Evolutionary conservation across 2,888 invertebrate genomes (phyloP), one percentile per base, ranked within the genome.

Genomic region (Acleris literana): DNA sequence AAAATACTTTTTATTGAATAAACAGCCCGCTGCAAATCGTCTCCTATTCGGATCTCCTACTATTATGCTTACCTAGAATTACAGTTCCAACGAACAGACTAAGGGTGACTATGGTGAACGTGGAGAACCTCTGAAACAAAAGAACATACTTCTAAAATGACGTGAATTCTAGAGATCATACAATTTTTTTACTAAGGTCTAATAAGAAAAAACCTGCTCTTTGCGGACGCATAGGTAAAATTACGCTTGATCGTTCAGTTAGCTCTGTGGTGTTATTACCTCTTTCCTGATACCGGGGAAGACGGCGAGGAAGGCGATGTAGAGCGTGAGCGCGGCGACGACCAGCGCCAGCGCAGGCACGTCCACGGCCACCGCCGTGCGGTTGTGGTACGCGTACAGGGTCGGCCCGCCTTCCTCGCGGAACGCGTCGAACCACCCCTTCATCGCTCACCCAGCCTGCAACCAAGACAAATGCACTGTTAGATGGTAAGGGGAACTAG

Each of bases 351-450:
- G 95, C 77, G 97, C 95, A 48, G 96, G 96, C 64, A 97, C 96
- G 90, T 99, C 99, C 18, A 97, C 98, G 55, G 97, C 97, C 79
- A 99, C 99, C 43, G 99, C 97, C 48, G 99, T 99, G 78, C 99
- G 95, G 93, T 98, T 98, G 89, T 97, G 96, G 93, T 97, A 97
- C 82, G 96, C 96, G 93, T 99, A 99, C 74, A 98, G 95, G 78
- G 99, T 99, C 75, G 99, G 99, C 77, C 98, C 99, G 85, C 98
- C 98, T 94, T 98, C 97, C 93, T 96, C 96, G 86, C 99, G 97
- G 94, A 99, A 99, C 74, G 98, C 98, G 92, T 98, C 98, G 93
- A 98, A 98, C 98, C 98, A 98, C 93, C 98, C 98, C 95, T 95
- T 97, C 97, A 97, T 97, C 90, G 92, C 94, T 88, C 89, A 81